phyloP scores from a whole-genome alignment of 2,888 invertebrate species.

The Nebria brevicollis region DNA sequence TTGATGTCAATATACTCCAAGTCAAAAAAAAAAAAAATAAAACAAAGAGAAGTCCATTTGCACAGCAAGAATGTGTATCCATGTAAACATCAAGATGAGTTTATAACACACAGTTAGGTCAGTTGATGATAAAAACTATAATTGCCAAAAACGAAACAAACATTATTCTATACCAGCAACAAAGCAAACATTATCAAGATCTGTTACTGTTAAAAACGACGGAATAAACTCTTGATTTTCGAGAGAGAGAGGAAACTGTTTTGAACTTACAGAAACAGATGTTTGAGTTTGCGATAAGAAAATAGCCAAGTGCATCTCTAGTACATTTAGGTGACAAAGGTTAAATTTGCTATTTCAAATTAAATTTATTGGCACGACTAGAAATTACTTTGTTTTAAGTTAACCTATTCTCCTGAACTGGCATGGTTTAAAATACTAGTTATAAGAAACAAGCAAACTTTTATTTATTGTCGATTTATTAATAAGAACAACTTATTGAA shows the following conservation, averaged over 20 bases:
- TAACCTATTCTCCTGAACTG: conserved; percentile 22
- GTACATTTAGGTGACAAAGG: conserved; percentile 9
- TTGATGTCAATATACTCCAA: neutral
- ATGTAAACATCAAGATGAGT: neutral
- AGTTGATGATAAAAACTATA: neutral
- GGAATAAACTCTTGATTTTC: neutral
- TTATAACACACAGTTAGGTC: neutral
- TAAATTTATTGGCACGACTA: neutral
- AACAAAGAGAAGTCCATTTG: neutral
- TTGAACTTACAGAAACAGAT: neutral
- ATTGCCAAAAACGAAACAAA: neutral
- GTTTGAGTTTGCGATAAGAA: neutral
- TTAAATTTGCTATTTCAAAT: conserved; percentile 2
- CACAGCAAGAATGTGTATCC: neutral
- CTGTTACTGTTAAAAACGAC: neutral
- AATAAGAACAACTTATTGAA: no score
- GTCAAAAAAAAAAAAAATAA: neutral
- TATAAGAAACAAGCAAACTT: neutral
- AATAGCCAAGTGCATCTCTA: neutral
- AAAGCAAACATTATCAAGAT: neutral
- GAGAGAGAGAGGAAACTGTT: neutral
- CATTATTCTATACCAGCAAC: neutral
- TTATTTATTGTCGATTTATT: no score
- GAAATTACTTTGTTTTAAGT: neutral
- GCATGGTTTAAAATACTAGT: conserved; percentile 10